Percentiles rank a stretch among this genome's conserved stretches.
Evolutionary conservation across 2,888 invertebrate genomes (phyloP).

Genomic region (Polydrusus cervinus): DNA sequence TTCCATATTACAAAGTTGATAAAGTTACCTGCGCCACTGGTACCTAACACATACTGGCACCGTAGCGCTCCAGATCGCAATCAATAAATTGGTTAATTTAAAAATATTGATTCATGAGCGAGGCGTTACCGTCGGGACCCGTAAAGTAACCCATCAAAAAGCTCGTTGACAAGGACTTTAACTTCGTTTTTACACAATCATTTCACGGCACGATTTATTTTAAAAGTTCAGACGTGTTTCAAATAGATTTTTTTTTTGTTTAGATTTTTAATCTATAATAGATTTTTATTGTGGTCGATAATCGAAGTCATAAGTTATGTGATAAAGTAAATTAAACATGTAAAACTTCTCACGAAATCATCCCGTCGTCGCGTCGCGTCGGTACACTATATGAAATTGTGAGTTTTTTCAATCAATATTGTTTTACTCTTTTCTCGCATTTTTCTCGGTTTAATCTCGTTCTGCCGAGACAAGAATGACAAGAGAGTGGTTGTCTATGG

Average conservation of each 20-base stretch:
- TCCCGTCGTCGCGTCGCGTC: too few relatives aligned
- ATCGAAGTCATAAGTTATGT: slow-evolving; percentile 10
- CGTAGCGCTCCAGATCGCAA: slow-evolving; percentile 63
- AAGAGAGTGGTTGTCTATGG: too few relatives aligned
- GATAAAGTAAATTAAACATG: too few relatives aligned
- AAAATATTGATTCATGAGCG: slow-evolving; percentile 69
- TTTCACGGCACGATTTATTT: slow-evolving; percentile 25
- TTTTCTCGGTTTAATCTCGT: too few relatives aligned
- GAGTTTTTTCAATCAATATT: too few relatives aligned
- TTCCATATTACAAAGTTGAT: not conserved
- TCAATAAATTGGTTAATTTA: slow-evolving; percentile 70
- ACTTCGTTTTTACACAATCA: slow-evolving; percentile 47
- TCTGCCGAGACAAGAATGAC: too few relatives aligned
- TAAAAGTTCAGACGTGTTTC: slow-evolving; percentile 9
- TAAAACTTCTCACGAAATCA: too few relatives aligned
- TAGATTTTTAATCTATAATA: slow-evolving; percentile 26
- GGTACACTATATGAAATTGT: too few relatives aligned
- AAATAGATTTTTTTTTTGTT: slow-evolving; percentile 19
- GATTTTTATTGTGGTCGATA: slow-evolving; percentile 19
- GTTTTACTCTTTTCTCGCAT: too few relatives aligned
- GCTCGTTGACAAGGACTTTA: slow-evolving; percentile 54
- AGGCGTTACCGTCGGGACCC: slow-evolving; percentile 63
- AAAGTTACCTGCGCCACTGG: slow-evolving; percentile 37
- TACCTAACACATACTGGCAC: slow-evolving; percentile 55
- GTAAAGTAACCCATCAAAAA: slow-evolving; percentile 61